Evolutionary conservation across 1,140 invertebrate genomes (phyloP), one percentile per base, ranked within the genome.

Genomic region (Sycobia sp.): DNA sequence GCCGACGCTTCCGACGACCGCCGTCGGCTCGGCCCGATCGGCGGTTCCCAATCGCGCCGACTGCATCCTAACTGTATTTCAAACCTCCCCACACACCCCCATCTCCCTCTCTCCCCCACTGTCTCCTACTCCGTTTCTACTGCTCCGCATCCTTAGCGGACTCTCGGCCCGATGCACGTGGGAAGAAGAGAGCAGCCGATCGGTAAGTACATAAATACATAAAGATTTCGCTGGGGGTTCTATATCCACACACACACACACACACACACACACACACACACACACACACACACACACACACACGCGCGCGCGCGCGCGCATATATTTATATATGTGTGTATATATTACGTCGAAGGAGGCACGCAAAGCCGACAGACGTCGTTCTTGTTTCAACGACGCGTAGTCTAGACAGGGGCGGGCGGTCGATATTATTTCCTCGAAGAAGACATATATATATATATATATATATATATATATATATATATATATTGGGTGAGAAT

Each of bases 1-100:
- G 71, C 71, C 73, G 72, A 69, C n/a, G n/a, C 73, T 76, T 75
- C 71, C 74, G 75, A n/a, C n/a, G n/a, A 67, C 55, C 36, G 56
- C 58, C 60, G 36, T 20, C 54, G 11, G 38, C 44, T 61, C 60
- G 22, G 61, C 62, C 57, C 66, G 64, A 65, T 64, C 75, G 75
- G 70, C 50, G 70, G 71, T 67, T 74, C 71, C 75, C 73, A 70
- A 68, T 69, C 66, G 68, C 58, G 16, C 53, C 61, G 41, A 63
- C 44, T 56, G 14, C 25, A n/a, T n/a, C 59, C 36, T 56, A 63
- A 56, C 51, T 56, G 32, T 63, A 56, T 43, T 41, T 49, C 50
- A 8, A 27, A 32, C 11, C 11, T 11, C 11, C 10, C 39, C 13
- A 32, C 41, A 16, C 25, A 0, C 14, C 34, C 27, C 39, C 18